A percentile compares a stretch with the other conserved stretches of the same genome.
phyloP scores from a whole-genome alignment of 1,140 invertebrate genomes.

The Conus ventricosus region DNA sequence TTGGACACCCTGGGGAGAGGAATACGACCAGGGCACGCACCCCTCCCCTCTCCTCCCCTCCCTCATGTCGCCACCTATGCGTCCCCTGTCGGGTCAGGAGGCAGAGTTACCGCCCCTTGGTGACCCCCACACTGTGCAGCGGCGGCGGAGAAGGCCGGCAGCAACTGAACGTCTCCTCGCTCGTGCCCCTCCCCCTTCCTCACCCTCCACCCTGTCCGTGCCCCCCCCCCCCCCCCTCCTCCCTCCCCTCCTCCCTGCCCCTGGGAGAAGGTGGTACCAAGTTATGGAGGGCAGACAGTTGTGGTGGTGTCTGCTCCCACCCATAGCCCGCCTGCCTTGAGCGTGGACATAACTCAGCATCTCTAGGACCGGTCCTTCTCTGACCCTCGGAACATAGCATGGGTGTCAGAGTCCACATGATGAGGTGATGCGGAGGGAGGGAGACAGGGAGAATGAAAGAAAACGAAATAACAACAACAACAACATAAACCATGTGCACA shows the following conservation, averaged over 20 bases:
- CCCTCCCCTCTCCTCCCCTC: neutral
- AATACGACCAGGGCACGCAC: too few species aligned
- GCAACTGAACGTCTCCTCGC: neutral
- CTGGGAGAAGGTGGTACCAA: neutral
- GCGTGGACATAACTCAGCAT: too few species aligned
- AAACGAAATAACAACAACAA: too few species aligned
- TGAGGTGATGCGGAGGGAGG: too few species aligned
- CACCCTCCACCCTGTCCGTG: too few species aligned
- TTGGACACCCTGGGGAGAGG: too few species aligned
- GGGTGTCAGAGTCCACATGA: too few species aligned
- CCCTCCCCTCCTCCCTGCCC: neutral
- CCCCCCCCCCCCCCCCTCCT: neutral
- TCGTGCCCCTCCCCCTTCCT: neutral
- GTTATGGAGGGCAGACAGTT: neutral
- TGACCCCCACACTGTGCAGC: neutral
- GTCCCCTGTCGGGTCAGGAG: neutral
- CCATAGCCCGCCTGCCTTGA: too few species aligned
- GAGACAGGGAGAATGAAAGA: too few species aligned
- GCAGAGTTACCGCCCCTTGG: neutral
- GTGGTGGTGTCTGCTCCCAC: neutral
- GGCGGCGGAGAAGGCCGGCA: neutral
- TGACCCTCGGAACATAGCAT: too few species aligned
- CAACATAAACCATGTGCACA: too few species aligned
- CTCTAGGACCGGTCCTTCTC: too few species aligned
- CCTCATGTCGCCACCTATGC: neutral